Base-by-base conservation (phyloP, 2,113 vertebrate genomes). In the Salvelinus fontinalis region DNA sequence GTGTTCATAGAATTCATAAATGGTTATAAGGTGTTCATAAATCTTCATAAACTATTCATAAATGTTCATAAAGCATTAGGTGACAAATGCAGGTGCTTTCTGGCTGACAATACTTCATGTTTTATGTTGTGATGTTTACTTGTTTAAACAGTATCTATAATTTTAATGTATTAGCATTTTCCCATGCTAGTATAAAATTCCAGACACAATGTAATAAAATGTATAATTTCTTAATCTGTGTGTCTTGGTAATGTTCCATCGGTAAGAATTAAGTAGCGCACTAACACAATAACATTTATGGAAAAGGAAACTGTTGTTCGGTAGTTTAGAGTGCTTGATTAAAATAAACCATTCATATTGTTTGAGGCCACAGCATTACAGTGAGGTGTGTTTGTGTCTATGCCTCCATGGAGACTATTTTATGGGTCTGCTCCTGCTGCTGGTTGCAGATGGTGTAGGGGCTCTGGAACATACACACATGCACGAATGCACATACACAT, bases 341-440 rank as follows among this genome's bases (percentile, higher is more conserved):
- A 20, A n/a, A 16, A 9, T 44, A 44, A 44, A 44, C 9, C 39
- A 44, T 11, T 44, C 9, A 11, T 78, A 66, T 79, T 78, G 76
- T 67, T 78, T 57, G 59, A 54, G 54, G 60, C 39, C 67, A 66
- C 72, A 51, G 29, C 20, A 59, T 44, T 49, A 57, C 73, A 57
- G 14, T 57, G 49, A 71, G 59, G 72, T 64, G 78, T 83, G 77
- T 84, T 84, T 78, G 73, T 84, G 82, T 77, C 75, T 83, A 74
- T 77, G 74, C 79, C 83, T 84, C 79, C 79, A 85, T 81, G 78
- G 80, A 78, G 73, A 83, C 71, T 75, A 29, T 78, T 85, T 88
- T 79, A 85, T 80, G 64, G 76, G 81, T 76, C 77, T 79, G 79
- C 82, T 83, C 81, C 71, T 51, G 70, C 80, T 77, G 79, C 65